phyloP scores from a whole-genome alignment of 2,888 invertebrate species.

The Diarsia dahlii region DNA sequence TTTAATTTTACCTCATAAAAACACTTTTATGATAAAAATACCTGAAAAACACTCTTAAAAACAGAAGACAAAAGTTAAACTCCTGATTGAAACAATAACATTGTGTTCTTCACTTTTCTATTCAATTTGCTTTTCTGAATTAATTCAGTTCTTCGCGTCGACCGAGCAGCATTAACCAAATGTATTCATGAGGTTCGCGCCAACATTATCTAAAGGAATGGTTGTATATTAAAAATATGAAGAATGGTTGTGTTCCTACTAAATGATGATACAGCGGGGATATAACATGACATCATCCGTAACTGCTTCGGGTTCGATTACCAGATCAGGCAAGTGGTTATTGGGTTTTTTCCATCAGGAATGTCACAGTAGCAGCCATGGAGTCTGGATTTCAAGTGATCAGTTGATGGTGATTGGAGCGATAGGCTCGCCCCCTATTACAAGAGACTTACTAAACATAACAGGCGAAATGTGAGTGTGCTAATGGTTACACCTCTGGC shows the following conservation, averaged over 20 bases:
- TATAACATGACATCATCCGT: neutral
- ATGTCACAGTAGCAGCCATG: no score
- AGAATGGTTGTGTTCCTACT: constrained; percentile 8
- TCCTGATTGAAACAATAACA: constrained; percentile 58
- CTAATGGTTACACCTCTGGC: no score
- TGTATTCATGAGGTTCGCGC: constrained; percentile 77
- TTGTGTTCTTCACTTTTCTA: constrained; percentile 73
- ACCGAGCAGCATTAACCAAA: constrained; percentile 75
- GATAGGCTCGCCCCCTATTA: neutral
- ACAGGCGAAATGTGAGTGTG: no score
- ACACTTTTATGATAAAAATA: constrained; percentile 27
- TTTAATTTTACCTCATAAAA: neutral
- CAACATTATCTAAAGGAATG: constrained; percentile 57
- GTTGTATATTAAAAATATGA: constrained; percentile 59
- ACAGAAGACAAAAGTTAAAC: constrained; percentile 38
- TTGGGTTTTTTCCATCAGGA: no score
- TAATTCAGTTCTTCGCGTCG: constrained; percentile 72
- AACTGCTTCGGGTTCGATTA: neutral
- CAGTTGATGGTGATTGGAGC: neutral
- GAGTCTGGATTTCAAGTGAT: no score
- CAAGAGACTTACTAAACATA: neutral
- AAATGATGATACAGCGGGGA: neutral
- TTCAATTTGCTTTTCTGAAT: constrained; percentile 76
- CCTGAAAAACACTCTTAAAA: neutral
- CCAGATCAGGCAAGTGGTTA: no score